Evolutionary conservation across 2,888 invertebrate genomes (phyloP).

Genomic region (Graphium colonna): DNA sequence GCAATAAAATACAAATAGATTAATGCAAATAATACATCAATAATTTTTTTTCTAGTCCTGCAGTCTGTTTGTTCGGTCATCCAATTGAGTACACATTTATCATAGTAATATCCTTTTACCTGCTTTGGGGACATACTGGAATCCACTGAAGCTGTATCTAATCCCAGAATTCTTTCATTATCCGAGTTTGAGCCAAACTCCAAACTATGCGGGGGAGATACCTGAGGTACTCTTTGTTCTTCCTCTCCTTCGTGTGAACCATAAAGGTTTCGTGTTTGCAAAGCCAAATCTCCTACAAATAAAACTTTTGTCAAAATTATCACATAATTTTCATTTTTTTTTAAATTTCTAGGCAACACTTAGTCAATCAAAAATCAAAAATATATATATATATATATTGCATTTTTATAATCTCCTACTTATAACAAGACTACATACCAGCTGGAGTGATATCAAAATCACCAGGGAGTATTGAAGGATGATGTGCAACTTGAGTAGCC

Average conservation of each 20-base stretch:
- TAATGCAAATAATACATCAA: no score
- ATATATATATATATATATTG: no score
- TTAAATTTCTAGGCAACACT: no score
- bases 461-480: constrained; percentile 94
- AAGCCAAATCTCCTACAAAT: constrained; percentile 62
- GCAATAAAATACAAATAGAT: no score
- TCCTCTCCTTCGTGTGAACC: constrained; percentile 81
- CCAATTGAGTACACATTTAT: no score
- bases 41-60: no score
- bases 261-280: constrained; percentile 70
- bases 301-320: not conserved
- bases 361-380: no score
- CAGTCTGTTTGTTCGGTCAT: no score
- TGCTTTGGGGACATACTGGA: constrained; percentile 92
- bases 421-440: constrained; percentile 71
- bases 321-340: no score
- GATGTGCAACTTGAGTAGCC: constrained; percentile 91
- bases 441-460: constrained; percentile 95
- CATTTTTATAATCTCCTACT: no score
- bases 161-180: constrained; percentile 91
- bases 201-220: constrained; percentile 87
- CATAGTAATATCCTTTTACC: constrained; percentile 51
- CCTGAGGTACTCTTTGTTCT: constrained; percentile 89
- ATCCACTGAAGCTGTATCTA: constrained; percentile 89
- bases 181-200: constrained; percentile 86